A percentile compares a stretch with the other conserved stretches of the same genome.
Conservation (phyloP, 2,888 invertebrate genomes). For the Microctonus brassicae region DNA sequence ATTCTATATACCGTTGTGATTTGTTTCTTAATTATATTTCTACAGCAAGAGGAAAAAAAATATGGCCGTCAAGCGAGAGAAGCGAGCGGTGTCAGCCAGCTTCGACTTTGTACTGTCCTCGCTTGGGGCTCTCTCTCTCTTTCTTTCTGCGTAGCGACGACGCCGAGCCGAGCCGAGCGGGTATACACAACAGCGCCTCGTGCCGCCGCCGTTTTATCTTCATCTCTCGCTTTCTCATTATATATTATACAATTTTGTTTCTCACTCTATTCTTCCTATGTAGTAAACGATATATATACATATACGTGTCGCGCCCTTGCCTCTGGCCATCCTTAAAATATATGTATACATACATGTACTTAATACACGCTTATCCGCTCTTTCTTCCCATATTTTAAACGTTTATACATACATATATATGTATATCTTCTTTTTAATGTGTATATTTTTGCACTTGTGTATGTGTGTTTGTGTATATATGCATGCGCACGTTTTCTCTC, state of each 20-base stretch:
- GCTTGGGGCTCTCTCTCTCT: constrained; percentile 49
- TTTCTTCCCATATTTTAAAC: not conserved
- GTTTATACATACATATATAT: not conserved
- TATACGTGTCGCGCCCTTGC: constrained; percentile 33
- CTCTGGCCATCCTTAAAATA: constrained; percentile 39
- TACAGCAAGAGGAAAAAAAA: constrained; percentile 20
- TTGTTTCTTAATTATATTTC: no score
- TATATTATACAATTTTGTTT: no score
- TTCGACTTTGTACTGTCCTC: constrained; percentile 56
- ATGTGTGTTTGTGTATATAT: not conserved
- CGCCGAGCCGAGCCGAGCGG: constrained; percentile 52
- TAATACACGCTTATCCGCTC: no score
- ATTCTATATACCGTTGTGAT: constrained; percentile 1
- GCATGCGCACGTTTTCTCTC: constrained; percentile 10
- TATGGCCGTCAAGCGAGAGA: constrained; percentile 20
- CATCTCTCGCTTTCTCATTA: constrained; percentile 15
- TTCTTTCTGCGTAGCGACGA: constrained; percentile 56
- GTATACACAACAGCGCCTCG: constrained; percentile 42
- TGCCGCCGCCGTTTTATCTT: constrained; percentile 38
- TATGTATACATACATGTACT: constrained; percentile 26
- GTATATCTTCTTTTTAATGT: no score
- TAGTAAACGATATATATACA: constrained; percentile 21
- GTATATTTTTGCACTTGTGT: not conserved
- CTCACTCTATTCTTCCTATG: not conserved
- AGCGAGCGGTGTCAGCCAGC: constrained; percentile 26